Percentiles rank a stretch among this genome's conserved stretches.
phyloP scores from a whole-genome alignment of 1,140 invertebrate species.

The Diachasma alloeum region DNA sequence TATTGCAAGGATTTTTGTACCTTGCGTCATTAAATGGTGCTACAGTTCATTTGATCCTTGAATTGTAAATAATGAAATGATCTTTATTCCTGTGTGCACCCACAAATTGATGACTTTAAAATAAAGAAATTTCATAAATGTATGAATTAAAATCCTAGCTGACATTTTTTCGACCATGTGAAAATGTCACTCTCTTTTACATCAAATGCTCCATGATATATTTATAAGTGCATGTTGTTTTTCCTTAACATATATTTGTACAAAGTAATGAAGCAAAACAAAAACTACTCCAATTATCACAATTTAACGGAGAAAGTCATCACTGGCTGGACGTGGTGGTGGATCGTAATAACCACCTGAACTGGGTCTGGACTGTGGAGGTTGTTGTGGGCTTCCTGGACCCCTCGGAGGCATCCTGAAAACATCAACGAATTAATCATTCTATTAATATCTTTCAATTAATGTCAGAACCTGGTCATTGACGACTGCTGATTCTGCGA shows the following conservation, averaged over 20 bases:
- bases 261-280: background rate
- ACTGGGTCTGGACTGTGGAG: background rate
- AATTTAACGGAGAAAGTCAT: conserved; percentile 15
- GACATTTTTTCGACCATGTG: too few relatives aligned
- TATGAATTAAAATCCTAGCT: background rate
- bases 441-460: background rate
- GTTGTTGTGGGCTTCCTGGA: background rate
- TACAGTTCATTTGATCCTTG: background rate
- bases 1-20: background rate
- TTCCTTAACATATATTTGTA: conserved; percentile 10
- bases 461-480: background rate
- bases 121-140: background rate
- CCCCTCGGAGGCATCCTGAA: background rate
- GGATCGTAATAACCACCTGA: conserved; percentile 5
- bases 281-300: background rate
- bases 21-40: background rate
- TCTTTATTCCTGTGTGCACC: background rate
- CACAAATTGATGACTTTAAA: background rate
- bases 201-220: background rate
- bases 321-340: background rate
- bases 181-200: too few relatives aligned
- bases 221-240: background rate
- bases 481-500: background rate
- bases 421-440: background rate
- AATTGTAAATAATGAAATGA: conserved; percentile 2